Conservation (phyloP, 2,113 vertebrate genomes). For the Tyto alba region DNA sequence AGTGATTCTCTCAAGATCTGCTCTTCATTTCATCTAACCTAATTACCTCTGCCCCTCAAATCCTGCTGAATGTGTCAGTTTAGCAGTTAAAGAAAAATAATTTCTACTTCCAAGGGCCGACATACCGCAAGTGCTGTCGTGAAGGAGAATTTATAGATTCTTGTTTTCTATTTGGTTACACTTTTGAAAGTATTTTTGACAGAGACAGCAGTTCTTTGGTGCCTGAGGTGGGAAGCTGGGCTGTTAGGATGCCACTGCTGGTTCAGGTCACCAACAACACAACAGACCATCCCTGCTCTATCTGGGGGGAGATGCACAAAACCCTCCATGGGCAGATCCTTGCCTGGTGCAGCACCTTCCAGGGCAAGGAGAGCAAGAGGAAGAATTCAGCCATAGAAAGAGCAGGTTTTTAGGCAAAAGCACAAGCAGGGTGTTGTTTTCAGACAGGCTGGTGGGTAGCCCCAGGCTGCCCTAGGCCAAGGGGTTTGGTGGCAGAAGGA, state of each 20-base stretch:
- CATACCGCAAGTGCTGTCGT: not conserved
- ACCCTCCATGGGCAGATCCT: not conserved
- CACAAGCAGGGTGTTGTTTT: not conserved
- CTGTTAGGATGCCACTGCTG: not conserved
- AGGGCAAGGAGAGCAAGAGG: not conserved
- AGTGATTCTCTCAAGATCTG: not conserved
- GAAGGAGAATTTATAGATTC: not conserved
- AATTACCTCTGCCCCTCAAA: not conserved
- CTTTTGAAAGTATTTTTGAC: not conserved
- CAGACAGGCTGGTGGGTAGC: not conserved
- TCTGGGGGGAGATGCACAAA: not conserved
- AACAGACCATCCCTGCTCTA: not conserved
- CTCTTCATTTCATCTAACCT: not conserved
- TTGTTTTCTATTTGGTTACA: not conserved
- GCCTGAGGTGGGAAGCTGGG: not conserved
- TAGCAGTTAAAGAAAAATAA: not conserved
- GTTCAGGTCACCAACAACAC: not conserved
- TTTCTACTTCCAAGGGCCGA: not conserved
- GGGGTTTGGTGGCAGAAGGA: not conserved
- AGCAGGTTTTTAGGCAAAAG: not conserved
- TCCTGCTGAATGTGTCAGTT: not conserved
- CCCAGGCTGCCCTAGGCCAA: not conserved
- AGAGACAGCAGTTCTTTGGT: not conserved
- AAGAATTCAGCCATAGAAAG: not conserved
- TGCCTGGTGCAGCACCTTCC: accelerated